These are phyloP conservation scores for Sinhomidia bicolor DNA, from an alignment of 2,888 invertebrate species.

Conservation along the genomic window DNA sequence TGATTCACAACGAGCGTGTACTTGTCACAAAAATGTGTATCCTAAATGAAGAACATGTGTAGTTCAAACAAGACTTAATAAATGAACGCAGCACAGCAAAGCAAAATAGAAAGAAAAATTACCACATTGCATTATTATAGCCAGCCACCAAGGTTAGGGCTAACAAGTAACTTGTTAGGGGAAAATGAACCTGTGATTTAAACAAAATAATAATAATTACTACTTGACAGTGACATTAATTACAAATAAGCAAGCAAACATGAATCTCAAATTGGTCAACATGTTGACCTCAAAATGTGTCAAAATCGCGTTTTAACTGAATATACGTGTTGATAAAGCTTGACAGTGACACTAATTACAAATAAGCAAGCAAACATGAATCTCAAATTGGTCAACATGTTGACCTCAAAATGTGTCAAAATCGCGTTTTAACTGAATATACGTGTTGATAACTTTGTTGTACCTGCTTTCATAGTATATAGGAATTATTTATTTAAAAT, in stretches of 20 bases:
- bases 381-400: not conserved
- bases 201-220: constrained; percentile 23
- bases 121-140: not conserved
- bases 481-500: no score
- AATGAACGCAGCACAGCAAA: not conserved
- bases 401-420: constrained; percentile 25
- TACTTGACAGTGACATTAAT: constrained; percentile 14
- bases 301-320: not conserved
- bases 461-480: no score
- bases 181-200: not conserved
- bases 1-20: not conserved
- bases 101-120: not conserved
- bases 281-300: constrained; percentile 2
- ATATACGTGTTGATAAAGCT: no score
- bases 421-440: no score
- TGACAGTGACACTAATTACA: constrained; percentile 26
- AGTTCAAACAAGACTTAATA: constrained; percentile 7
- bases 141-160: not conserved
- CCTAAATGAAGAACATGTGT: constrained; percentile 30
- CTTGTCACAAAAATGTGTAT: constrained; percentile 26
- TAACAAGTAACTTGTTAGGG: not conserved
- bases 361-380: constrained; percentile 32
- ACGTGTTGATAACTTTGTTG: no score
- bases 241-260: constrained; percentile 31
- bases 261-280: constrained; percentile 17